Evolutionary conservation across 2,797 vertebrate species (phyloP), one percentile per base, ranked within the genome.

Genomic region (Manis crassicaudata): DNA sequence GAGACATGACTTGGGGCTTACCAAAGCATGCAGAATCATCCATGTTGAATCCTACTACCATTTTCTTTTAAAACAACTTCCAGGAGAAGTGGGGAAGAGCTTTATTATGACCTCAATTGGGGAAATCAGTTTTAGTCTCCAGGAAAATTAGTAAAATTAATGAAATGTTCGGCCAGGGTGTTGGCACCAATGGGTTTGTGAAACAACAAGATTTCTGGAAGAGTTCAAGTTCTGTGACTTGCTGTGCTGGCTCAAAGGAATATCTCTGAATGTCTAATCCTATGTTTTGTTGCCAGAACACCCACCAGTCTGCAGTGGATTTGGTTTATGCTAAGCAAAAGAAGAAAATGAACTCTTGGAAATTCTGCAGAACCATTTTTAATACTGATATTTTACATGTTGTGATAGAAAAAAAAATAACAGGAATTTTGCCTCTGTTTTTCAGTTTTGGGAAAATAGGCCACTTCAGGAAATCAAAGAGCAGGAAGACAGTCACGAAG

Each of bases 261-360:
- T 62, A 67, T 87, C 50, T 94, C 54, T 90, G 80, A 93, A 80
- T 84, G 43, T 27, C n/a, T 87, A 92, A 96, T 96, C 52, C 29
- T 95, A 79, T 84, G 81, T 37, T 82, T 88, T 82, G 43, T 89
- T 96, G 89, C 83, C 94, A 97, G 77, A 92, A 98, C 96, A 54
- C 96, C 96, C 96, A 98, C 96, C 85, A 97, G 96, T 97, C 95
- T 95, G 65, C 88, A 96, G 88, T 97, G 93, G 75, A 68, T 68
- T 98, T 97, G 32, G 73, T 96, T 95, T 97, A 83, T 96, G 96
- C 93, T 88, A 97, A 97, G 94, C 87, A 94, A 90, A 90, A 72
- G 95, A 95, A 94, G 85, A 96, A 95, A 97, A 94, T 85, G 72
- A 97, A 97, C 94, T 97, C 67, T 62, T 90, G 62, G 84, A 96